Base-by-base conservation (phyloP, 1,140 invertebrate genomes). In the Ceratina calcarata region DNA sequence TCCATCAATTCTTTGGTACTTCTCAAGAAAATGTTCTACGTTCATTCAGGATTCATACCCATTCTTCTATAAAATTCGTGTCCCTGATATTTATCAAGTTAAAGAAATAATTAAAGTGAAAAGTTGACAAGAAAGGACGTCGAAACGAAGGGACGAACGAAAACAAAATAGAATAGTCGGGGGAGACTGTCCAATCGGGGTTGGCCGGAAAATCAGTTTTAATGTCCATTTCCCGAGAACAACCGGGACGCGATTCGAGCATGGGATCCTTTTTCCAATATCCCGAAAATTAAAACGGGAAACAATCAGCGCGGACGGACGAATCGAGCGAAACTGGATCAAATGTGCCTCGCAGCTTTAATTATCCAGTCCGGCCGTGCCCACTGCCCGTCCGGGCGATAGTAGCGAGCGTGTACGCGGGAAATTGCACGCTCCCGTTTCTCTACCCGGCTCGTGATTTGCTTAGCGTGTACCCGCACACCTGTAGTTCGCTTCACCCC, bases 341-440 rank as follows among this genome's bases (percentile, higher is more conserved):
- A 85, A 85, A 82, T 73, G 82, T 86, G 85, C 87, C 87, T 88
- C 83, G 85, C 83, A 87, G 87, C 86, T 88, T 88, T 87, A 88
- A 89, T 89, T 88, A 89, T 87, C 88, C 68, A 78, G 55, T 60
- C 69, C 24, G 87, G 62, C 79, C 57, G 32, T 72, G 16, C 24
- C 32, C 27, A 32, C 45, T 15, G 64, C 37, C 20, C 27, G 64
- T 45, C 13, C 18, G 4, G 10, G 32, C 64, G 64, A 45, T 10
- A n/a, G 64, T 22, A 32, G 67, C 18, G 8, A 45, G 37, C 37
- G 72, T 78, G 57, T 15, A 53, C 78, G 70, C 61, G 75, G 74
- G 18, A 65, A 71, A 76, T 76, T 83, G 81, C 78, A 37, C 37
- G 72, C 27, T 78, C 18, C 6, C 67, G 24, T 20, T 69, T 27